These are phyloP conservation scores for Platycnemis pennipes DNA, from an alignment of 2,888 invertebrate species.

Conservation along the genomic window DNA sequence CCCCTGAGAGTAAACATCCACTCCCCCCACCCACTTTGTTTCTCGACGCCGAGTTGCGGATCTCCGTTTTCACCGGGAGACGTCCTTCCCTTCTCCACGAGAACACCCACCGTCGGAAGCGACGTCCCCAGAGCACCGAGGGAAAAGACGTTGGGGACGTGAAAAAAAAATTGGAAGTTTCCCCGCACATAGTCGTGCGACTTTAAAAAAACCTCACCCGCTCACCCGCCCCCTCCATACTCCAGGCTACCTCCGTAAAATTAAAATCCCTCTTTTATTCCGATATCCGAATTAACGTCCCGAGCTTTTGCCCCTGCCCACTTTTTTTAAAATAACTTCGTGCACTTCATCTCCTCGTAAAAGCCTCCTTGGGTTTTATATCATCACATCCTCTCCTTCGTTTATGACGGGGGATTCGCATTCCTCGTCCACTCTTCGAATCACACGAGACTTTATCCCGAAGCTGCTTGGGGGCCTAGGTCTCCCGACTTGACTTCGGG, in stretches of 20 bases:
- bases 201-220: background rate
- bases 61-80: background rate
- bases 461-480: background rate
- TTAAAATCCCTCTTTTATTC: background rate
- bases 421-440: background rate
- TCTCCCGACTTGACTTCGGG: background rate
- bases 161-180: background rate
- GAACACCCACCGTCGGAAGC: background rate
- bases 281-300: conserved; percentile 39
- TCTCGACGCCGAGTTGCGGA: background rate
- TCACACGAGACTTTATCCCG: background rate
- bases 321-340: background rate
- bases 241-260: background rate
- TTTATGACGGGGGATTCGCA: conserved; percentile 7
- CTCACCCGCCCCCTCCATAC: background rate
- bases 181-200: background rate
- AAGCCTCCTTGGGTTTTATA: background rate
- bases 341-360: conserved; percentile 1
- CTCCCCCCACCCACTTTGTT: background rate
- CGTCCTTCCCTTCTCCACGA: background rate
- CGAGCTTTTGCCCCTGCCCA: background rate
- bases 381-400: background rate
- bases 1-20: background rate
- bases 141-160: background rate
- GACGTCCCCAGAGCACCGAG: background rate